Evolutionary conservation across 1,140 invertebrate genomes (phyloP).

Genomic region (Vanessa tameamea): DNA sequence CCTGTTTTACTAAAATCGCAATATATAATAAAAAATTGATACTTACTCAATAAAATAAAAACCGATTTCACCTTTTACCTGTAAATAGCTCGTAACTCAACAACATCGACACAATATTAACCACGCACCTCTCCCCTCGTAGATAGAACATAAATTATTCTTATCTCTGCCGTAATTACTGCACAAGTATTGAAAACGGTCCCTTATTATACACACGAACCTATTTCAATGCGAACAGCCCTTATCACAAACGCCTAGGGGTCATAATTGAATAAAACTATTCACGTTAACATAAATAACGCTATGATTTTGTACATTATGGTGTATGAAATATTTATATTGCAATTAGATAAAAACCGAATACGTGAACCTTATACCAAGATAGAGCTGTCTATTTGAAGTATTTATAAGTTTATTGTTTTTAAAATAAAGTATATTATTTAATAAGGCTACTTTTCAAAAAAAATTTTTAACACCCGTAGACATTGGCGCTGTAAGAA

Average conservation of each 20-base stretch:
- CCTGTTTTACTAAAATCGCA: no score
- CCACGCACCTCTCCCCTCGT: neutral
- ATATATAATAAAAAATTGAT: no score
- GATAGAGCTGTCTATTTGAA: no score
- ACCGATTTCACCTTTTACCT: neutral
- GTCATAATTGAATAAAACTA: conserved; percentile 4
- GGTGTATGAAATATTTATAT: no score
- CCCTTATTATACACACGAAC: conserved; percentile 10
- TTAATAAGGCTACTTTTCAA: no score
- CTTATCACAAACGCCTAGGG: neutral
- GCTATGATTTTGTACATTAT: neutral
- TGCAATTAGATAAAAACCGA: no score
- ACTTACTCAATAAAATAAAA: neutral
- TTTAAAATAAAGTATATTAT: no score
- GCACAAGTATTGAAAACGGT: conserved; percentile 9
- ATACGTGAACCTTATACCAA: no score
- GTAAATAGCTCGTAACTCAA: conserved; percentile 18
- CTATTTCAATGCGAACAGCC: neutral
- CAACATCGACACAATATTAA: conserved; percentile 22
- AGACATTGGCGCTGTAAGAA: no score
- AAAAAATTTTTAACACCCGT: no score
- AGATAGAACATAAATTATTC: conserved; percentile 27
- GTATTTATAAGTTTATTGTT: no score
- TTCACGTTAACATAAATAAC: no score
- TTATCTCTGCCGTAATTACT: conserved; percentile 24